Base-by-base conservation (phyloP, 2,797 vertebrate species). In the Sparidentex hasta region DNA sequence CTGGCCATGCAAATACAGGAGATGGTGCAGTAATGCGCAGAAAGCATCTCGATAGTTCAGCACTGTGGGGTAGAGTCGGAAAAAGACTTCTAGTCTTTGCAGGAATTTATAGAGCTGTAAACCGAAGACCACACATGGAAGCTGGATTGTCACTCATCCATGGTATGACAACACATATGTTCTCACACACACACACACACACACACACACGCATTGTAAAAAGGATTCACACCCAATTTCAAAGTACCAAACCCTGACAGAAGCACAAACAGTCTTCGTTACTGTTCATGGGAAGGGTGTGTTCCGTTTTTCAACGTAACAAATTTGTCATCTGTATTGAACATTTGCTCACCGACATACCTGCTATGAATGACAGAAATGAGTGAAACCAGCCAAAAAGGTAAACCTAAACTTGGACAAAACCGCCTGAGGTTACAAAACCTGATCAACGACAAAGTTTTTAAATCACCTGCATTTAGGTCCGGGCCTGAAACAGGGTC, bases 21-120 rank as follows among this genome's bases (percentile, higher is more conserved):
- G 8, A 70, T 21, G 3, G 50, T 78, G 44, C 46, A 16, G 18
- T 56, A 51, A 18, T 62, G 59, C 59, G 12, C 52, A 58, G 57
- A 74, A 65, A 58, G 52, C 43, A 54, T 41, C 8, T 21, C 2
- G 4, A 16, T 68, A 51, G 64, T 59, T 76, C 63, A 44, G 41
- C 13, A 20, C 21, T 50, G 54, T 50, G 62, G 70, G 46, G 59
- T 41, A 55, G 20, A 57, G 33, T 72, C 52, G 69, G 46, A 65
- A 73, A 27, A 44, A 73, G 59, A 29, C 4, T 55, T 72, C 13
- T 71, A 33, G 66, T 76, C 50, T 71, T 84, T 80, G 25, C 66
- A 81, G 56, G 65, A 87, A 83, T 90, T 83, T 83, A 82, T 83
- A 46, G 74, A 78, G 54, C 79, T 81, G 55, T 86, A 76, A 84